Evolutionary conservation across 2,888 invertebrate species (phyloP).

Genomic region (Drosophila siamana): DNA sequence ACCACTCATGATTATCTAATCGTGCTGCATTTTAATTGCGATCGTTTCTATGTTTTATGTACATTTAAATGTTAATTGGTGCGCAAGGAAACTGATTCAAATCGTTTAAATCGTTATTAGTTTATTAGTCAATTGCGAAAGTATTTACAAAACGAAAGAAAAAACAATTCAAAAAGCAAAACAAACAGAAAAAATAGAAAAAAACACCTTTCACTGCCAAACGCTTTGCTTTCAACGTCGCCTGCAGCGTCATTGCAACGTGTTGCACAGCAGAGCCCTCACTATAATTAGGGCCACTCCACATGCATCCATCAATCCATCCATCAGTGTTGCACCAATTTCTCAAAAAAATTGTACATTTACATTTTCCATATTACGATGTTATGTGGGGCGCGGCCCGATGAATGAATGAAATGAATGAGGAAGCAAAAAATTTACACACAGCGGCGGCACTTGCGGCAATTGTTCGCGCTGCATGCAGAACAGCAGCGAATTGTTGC

Average conservation of each 20-base stretch:
- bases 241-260: slow-evolving; percentile 32
- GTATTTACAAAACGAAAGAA: slow-evolving; percentile 12
- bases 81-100: slow-evolving; percentile 35
- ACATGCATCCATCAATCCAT: slow-evolving; percentile 28
- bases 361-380: slow-evolving; percentile 38
- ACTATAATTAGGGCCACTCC: slow-evolving; percentile 44
- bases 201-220: slow-evolving; percentile 46
- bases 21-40: slow-evolving; percentile 52
- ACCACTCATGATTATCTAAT: slow-evolving; percentile 54
- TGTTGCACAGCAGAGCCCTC: slow-evolving; percentile 32
- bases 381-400: slow-evolving; percentile 40
- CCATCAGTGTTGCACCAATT: slow-evolving; percentile 38
- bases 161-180: background rate
- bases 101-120: slow-evolving; percentile 7
- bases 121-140: slow-evolving; percentile 24
- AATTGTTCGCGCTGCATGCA: slow-evolving; percentile 29
- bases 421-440: slow-evolving; percentile 35
- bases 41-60: slow-evolving; percentile 31
- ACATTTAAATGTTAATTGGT: slow-evolving; percentile 50
- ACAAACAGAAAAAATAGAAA: background rate
- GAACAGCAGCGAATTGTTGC: slow-evolving; percentile 25
- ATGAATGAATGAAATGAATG: slow-evolving; percentile 36
- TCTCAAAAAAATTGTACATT: slow-evolving; percentile 39
- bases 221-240: slow-evolving; percentile 8
- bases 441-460: slow-evolving; percentile 16